These are phyloP conservation scores for Lithophane ornitopus DNA, from an alignment of 2,888 invertebrate genomes.

Conservation along the genomic window DNA sequence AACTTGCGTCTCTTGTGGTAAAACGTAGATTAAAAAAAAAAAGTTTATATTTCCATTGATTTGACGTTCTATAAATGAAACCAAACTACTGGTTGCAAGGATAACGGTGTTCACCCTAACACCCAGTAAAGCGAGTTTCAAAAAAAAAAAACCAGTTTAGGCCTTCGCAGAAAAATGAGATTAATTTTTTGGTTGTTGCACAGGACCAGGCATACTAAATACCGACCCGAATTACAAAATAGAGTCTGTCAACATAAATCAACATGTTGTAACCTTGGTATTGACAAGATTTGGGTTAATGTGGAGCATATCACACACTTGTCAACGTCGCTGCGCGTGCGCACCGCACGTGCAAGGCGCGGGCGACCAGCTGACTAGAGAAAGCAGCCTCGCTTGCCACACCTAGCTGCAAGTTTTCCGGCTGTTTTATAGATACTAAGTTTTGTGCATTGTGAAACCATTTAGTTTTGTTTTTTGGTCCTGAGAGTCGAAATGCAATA, in stretches of 20 bases:
- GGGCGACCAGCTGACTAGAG: conserved; percentile 76
- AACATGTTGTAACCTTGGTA: conserved; percentile 51
- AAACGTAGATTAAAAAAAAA: no score
- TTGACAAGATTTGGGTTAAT: conserved; percentile 59
- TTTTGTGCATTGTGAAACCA: conserved; percentile 49
- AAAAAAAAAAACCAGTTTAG: no score
- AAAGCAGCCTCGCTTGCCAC: conserved; percentile 73
- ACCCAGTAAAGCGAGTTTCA: no score
- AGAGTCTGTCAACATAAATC: conserved; percentile 53
- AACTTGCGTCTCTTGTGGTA: no score
- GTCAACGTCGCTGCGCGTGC: conserved; percentile 37
- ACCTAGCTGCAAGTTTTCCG: conserved; percentile 71
- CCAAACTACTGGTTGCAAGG: no score
- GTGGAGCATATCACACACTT: conserved; percentile 54
- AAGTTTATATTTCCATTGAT: no score
- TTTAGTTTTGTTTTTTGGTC: conserved; percentile 18
- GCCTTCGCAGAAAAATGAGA: neutral
- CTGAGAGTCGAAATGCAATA: neutral
- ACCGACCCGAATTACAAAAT: conserved; percentile 36
- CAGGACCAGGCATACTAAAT: neutral
- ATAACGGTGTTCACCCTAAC: no score
- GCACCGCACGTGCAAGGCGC: conserved; percentile 66
- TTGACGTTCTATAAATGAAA: no score
- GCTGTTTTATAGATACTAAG: conserved; percentile 48
- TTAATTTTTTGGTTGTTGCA: no score